Evolutionary conservation across 2,797 vertebrate species (phyloP), one percentile per base, ranked within the genome.

Genomic region (Labeo calbasu): DNA sequence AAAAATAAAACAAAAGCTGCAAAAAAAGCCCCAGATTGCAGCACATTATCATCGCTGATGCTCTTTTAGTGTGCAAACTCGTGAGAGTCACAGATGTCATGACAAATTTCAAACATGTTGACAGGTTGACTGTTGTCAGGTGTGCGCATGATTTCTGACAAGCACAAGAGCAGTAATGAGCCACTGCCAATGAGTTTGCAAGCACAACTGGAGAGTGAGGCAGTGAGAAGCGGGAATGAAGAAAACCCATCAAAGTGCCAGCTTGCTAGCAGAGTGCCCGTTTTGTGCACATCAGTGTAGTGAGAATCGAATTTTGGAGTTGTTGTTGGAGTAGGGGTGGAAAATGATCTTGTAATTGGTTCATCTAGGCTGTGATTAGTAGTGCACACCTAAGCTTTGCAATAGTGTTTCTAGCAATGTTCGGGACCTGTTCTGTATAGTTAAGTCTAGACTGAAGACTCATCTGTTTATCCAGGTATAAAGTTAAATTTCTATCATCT

Each of bases 91-190:
- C 51, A 81, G 79, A 40, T 15, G 13, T 32, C 69, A 59, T 13
- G 6, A 71, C 79, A 81, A 48, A 81, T 46, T 59, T 81, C 51
- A 71, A 25, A 71, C 40, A 57, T 25, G 68, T 61, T 59, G 43
- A 57, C 53, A 21, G 25, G 40, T 46, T 15, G 40, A 61, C n/a
- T 43, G 19, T 70, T 57, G 2, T 71, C 53, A 61, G 55, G 59
- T 75, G 25, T 65, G n/a, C 7, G 14, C 10, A 13, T 65, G 25
- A 63, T 65, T 19, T 65, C 19, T 82, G 43, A 51, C 21, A 73
- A 51, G 70, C 15, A 9, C 12, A 2, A 82, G 48, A 75, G 23
- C 1, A 2, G 15, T 23, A 73, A n/a, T 63, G 46, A 51, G 46
- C 25, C 15, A 55, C 48, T 66, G 61, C 57, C 70, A 65, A 23